Percentiles rank a stretch among this genome's conserved stretches.
phyloP scores from a whole-genome alignment of 2,888 invertebrate species.

The Ennomos quercinarius region DNA sequence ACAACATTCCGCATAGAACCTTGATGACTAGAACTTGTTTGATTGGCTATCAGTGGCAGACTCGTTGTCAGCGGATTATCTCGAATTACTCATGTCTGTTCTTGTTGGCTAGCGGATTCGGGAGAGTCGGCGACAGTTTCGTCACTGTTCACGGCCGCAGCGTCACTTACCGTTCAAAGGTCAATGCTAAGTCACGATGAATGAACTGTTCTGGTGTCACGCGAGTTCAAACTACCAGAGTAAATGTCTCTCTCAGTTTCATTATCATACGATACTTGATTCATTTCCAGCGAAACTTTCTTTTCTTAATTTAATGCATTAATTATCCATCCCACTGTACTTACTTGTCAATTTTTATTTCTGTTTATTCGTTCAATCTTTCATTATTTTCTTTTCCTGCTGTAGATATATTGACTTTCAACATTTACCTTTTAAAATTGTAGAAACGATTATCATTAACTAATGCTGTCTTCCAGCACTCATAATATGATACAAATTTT shows the following conservation, averaged over 20 bases:
- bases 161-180: constrained; percentile 34
- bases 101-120: constrained; percentile 27
- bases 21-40: constrained; percentile 21
- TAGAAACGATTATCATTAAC: constrained; percentile 22
- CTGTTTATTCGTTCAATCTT: constrained; percentile 22
- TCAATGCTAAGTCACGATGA: constrained; percentile 38
- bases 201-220: constrained; percentile 32
- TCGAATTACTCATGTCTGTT: constrained; percentile 37
- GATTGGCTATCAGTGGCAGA: constrained; percentile 34
- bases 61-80: constrained; percentile 34
- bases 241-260: constrained; percentile 20
- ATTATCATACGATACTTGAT: constrained; percentile 9
- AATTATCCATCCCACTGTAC: constrained; percentile 12
- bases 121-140: constrained; percentile 20
- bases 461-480: constrained; percentile 12
- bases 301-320: constrained; percentile 19
- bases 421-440: constrained; percentile 13
- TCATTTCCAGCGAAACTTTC: background rate
- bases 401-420: constrained; percentile 8
- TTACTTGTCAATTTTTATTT: constrained; percentile 24
- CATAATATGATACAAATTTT: constrained; percentile 7
- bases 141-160: constrained; percentile 33
- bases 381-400: constrained; percentile 11
- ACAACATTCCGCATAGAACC: background rate
- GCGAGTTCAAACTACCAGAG: constrained; percentile 35